Evolutionary conservation across 2,113 vertebrate species (phyloP), one percentile per base, ranked within the genome.

Genomic region (Synchiropus splendidus): DNA sequence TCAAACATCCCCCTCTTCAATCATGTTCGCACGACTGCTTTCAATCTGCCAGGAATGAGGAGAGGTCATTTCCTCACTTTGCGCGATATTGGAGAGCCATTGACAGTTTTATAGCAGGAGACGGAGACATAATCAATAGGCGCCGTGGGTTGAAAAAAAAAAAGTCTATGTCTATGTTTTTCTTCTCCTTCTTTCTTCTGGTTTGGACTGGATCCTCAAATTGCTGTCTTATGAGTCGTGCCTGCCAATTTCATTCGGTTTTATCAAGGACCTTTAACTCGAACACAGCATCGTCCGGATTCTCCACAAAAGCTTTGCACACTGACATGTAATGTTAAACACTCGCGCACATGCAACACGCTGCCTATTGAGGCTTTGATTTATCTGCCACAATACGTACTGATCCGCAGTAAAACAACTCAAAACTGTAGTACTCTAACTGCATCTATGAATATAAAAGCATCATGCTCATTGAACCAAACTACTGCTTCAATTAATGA

Each of bases 241-340:
- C 43, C 63, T 70, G 72, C 77, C 78, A 79, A 74, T 70, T 78
- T 79, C 53, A 70, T 73, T 79, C 70, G 63, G 64, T 81, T 82
- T 82, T 72, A 80, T 80, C 72, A 77, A 77, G 66, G 72, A 72
- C 66, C 74, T 64, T 71, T 75, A 69, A 70, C 71, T 65, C 47
- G 17, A 56, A 36, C 42, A 31, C 66, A 31, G 39, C 43, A 44
- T 55, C 68, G 64, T 75, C 70, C 51, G 48, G 27, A 41, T 63
- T 38, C 54, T 51, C 32, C 46, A 45, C 51, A 18, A 55, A 27
- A 27, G 21, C 8, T 21, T 46, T 64, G 36, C 31, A 39, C 38
- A 2, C 48, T 9, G 36, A 56, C 57, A 44, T n/a, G 13, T 35
- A 18, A 41, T 17, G 18, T 41, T 41, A 17, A 39, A 31, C 14